Conservation (phyloP, 2,797 vertebrate genomes). For the Sternotherus odoratus region DNA sequence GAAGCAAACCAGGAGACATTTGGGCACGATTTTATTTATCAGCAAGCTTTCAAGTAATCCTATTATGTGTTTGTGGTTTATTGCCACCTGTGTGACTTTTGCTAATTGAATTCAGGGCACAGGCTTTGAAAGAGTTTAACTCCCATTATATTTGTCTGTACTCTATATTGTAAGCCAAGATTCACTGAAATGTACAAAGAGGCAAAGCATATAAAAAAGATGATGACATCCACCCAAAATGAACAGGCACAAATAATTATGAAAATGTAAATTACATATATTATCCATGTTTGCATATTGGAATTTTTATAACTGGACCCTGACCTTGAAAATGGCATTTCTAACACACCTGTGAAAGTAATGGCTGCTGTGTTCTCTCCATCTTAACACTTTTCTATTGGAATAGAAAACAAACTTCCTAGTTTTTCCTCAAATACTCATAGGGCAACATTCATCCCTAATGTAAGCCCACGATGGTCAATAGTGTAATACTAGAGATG, state of each 20-base stretch:
- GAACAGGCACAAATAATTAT: constrained; percentile 36
- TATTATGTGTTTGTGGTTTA: constrained; percentile 22
- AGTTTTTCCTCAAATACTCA: not conserved
- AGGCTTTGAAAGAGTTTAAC: constrained; percentile 36
- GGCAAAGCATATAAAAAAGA: constrained; percentile 35
- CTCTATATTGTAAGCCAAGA: constrained; percentile 30
- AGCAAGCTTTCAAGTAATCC: constrained; percentile 4
- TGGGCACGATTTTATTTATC: not conserved
- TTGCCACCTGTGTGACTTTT: not conserved
- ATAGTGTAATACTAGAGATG: too few species aligned
- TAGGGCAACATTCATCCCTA: not conserved
- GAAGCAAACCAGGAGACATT: not conserved
- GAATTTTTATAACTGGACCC: constrained; percentile 4
- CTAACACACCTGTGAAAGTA: not conserved
- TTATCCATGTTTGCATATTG: not conserved
- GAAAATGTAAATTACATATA: constrained; percentile 6
- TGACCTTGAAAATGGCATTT: constrained; percentile 35
- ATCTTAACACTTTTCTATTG: not conserved
- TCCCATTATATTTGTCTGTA: constrained; percentile 35
- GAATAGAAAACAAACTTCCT: not conserved
- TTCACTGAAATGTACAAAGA: constrained; percentile 62
- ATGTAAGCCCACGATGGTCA: not conserved
- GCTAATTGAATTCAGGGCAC: constrained; percentile 58
- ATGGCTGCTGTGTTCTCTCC: not conserved
- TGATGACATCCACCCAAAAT: not conserved